phyloP scores from a whole-genome alignment of 2,113 vertebrate genomes.

The Hirundichthys speculiger region DNA sequence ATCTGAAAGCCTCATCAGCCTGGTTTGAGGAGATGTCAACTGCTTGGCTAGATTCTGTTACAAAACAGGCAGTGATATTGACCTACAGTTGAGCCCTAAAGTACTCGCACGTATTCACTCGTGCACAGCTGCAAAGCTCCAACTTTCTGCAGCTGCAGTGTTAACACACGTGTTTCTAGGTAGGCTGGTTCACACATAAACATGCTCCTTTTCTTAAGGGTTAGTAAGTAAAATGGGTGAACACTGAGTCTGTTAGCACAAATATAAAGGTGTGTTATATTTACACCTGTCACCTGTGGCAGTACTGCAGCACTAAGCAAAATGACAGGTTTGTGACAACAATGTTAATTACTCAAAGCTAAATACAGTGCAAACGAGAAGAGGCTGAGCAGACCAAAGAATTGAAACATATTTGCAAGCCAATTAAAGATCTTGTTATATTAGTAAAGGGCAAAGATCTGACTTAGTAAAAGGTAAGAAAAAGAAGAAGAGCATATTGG shows the following conservation, averaged over 20 bases:
- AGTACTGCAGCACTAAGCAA: constrained; percentile 28
- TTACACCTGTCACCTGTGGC: constrained; percentile 51
- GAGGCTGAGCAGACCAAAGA: constrained; percentile 45
- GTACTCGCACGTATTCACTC: constrained; percentile 16
- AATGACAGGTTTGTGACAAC: constrained; percentile 61
- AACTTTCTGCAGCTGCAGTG: constrained; percentile 46
- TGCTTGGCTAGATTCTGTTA: constrained; percentile 54
- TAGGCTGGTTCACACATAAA: constrained; percentile 26
- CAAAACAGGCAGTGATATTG: constrained; percentile 51
- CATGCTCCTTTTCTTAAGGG: too few relatives aligned
- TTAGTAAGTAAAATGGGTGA: too few relatives aligned
- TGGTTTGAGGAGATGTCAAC: constrained; percentile 61
- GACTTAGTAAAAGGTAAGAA: constrained; percentile 35
- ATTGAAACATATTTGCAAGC: constrained; percentile 80
- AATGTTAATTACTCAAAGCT: constrained; percentile 62
- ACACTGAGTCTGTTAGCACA: constrained; percentile 35
- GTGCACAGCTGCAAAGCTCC: constrained; percentile 21
- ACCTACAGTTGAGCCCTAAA: constrained; percentile 32
- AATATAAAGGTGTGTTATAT: constrained; percentile 37
- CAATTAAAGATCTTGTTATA: constrained; percentile 66
- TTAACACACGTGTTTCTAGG: constrained; percentile 54
- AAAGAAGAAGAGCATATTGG: neutral
- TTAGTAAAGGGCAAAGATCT: constrained; percentile 55
- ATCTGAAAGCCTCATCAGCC: constrained; percentile 70
- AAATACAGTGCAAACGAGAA: constrained; percentile 65